Percentiles rank a stretch among this genome's conserved stretches.
Evolutionary conservation across 2,113 vertebrate genomes (phyloP).

Genomic region (Dasyprocta punctata): DNA sequence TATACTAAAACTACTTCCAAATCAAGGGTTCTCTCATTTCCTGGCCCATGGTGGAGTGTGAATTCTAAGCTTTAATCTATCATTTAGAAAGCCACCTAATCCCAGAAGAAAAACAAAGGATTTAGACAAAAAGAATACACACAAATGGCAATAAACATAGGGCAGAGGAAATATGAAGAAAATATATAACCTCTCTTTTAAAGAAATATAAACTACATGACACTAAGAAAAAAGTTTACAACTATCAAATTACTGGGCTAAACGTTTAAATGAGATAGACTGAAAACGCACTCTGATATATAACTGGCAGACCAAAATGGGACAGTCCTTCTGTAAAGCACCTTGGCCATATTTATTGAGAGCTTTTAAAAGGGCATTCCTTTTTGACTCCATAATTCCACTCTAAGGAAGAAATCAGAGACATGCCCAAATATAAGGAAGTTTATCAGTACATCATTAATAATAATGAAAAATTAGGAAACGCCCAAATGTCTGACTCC

Average conservation of each 20-base stretch:
- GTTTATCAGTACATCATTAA: conserved; percentile 23
- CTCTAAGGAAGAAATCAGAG: conserved; percentile 24
- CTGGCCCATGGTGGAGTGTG: not conserved
- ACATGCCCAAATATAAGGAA: conserved; percentile 3
- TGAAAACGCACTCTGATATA: conserved; percentile 38
- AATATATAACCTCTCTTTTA: conserved; percentile 7
- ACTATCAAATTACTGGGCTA: not conserved
- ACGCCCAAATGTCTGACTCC: not conserved
- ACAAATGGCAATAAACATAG: conserved; percentile 47
- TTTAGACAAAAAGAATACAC: conserved; percentile 28
- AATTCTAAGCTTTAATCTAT: conserved; percentile 47
- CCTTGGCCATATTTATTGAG: not conserved
- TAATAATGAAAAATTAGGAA: conserved; percentile 38
- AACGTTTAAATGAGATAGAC: conserved; percentile 28
- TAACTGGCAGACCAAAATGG: not conserved
- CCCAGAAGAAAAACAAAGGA: conserved; percentile 30
- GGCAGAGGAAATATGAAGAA: not conserved
- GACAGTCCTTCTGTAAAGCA: conserved; percentile 18
- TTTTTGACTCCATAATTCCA: conserved; percentile 52
- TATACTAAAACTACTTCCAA: conserved; percentile 50
- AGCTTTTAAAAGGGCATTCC: conserved; percentile 36
- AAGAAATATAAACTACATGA: conserved; percentile 31
- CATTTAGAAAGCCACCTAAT: conserved; percentile 30
- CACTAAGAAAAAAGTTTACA: conserved; percentile 19
- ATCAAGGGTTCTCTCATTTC: conserved; percentile 27